A percentile compares a stretch with the other conserved stretches of the same genome.
Conservation (phyloP, 2,113 vertebrate genomes). For the Pomatorhinus ruficollis region DNA sequence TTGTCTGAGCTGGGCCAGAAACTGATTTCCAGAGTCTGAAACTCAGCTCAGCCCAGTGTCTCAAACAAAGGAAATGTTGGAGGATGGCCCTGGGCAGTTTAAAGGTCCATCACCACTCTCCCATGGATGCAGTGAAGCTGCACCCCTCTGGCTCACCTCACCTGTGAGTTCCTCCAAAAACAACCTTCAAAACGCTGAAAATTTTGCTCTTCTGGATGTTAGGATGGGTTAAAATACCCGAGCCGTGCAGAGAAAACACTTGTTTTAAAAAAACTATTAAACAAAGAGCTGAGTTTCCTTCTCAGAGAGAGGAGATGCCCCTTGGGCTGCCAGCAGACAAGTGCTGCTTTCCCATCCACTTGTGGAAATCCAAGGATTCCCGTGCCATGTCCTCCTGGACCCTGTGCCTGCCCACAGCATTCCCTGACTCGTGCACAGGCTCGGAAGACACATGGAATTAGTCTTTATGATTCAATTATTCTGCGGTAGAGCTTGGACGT, state of each 20-base stretch:
- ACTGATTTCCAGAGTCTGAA: background rate
- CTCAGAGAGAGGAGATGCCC: background rate
- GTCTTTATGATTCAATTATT: slow-evolving; percentile 50
- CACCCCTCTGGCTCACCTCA: rapidly evolving
- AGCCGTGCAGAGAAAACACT: background rate
- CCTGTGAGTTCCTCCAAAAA: background rate
- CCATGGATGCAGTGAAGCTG: background rate
- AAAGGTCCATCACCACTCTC: background rate
- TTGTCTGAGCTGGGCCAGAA: background rate
- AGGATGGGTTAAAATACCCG: background rate
- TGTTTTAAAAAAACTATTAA: background rate
- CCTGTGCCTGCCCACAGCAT: background rate
- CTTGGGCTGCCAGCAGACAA: background rate
- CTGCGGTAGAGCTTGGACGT: slow-evolving; percentile 59
- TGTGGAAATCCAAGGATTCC: background rate
- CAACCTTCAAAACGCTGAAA: background rate
- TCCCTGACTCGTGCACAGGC: background rate
- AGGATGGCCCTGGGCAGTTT: background rate
- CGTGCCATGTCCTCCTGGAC: background rate
- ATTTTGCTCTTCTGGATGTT: background rate
- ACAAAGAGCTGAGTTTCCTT: background rate
- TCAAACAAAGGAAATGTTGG: background rate
- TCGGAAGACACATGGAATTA: slow-evolving; percentile 4
- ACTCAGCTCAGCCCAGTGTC: background rate
- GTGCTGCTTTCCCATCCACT: background rate